Evolutionary conservation across 2,888 invertebrate species (phyloP).

Genomic region (Troglohyphantes excavatus): DNA sequence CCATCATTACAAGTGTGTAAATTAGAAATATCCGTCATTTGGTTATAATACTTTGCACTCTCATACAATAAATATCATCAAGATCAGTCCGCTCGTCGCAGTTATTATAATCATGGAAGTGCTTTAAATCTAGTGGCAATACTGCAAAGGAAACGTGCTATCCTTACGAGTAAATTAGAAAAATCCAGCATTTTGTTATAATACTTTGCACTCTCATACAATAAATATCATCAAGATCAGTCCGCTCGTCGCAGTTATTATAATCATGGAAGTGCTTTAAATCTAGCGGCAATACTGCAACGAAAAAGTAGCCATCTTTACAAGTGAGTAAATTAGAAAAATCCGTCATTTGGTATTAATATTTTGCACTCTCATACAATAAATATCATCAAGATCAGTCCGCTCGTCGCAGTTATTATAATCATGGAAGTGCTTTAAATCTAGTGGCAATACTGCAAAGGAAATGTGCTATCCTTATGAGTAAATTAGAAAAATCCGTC

Average conservation of each 20-base stretch:
- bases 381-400: not conserved
- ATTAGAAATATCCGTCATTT: too few relatives aligned
- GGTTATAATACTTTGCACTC: too few relatives aligned
- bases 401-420: slow-evolving; percentile 19
- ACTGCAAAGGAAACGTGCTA: too few relatives aligned
- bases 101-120: slow-evolving; percentile 12
- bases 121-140: not conserved
- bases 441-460: too few relatives aligned
- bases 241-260: slow-evolving; percentile 4
- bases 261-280: not conserved
- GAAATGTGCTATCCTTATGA: too few relatives aligned
- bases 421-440: not conserved
- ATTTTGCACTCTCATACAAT: slow-evolving; percentile 8
- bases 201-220: not conserved
- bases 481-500: too few relatives aligned
- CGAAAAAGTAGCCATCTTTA: too few relatives aligned
- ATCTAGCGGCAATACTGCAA: too few relatives aligned
- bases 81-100: slow-evolving; percentile 20
- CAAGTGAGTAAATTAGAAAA: too few relatives aligned
- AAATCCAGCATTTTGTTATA: too few relatives aligned
- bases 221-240: not conserved
- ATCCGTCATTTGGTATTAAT: too few relatives aligned
- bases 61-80: not conserved
- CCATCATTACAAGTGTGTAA: too few relatives aligned
- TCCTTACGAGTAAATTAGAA: not conserved